Conservation (phyloP, 2,888 invertebrate species). For the Aphodius sticticus region DNA sequence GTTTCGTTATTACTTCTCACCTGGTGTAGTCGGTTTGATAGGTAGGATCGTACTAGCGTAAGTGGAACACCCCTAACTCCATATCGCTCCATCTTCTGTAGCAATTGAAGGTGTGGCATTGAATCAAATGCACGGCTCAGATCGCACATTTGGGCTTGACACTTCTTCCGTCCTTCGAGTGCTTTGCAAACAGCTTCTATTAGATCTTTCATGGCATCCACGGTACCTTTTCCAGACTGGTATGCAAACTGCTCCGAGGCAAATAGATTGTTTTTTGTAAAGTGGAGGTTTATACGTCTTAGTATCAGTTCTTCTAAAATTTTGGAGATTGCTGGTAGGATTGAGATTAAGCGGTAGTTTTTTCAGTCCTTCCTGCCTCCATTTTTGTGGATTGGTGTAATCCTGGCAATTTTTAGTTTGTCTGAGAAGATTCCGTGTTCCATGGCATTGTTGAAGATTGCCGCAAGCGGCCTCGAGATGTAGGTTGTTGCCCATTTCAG, state of each 20-base stretch:
- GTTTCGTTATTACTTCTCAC: background rate
- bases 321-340: too few relatives aligned
- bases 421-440: conserved; percentile 12
- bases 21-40: background rate
- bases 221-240: background rate
- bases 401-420: conserved; percentile 11
- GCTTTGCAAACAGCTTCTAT: background rate
- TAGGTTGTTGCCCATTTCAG: background rate
- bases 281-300: background rate
- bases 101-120: background rate
- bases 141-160: background rate
- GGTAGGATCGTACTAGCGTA: background rate
- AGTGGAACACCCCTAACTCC: background rate
- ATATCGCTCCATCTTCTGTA: background rate
- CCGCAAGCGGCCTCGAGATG: too few relatives aligned
- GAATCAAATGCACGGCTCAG: background rate
- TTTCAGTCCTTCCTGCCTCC: background rate
- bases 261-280: background rate
- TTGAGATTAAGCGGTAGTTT: too few relatives aligned
- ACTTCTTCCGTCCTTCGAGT: background rate
- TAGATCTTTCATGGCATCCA: background rate
- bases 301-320: conserved; percentile 6
- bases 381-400: conserved; percentile 9
- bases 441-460: background rate
- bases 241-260: background rate